These are phyloP conservation scores for Myiotriccus ornatus DNA, from an alignment of 2,797 vertebrate species.

Conservation along the genomic window DNA sequence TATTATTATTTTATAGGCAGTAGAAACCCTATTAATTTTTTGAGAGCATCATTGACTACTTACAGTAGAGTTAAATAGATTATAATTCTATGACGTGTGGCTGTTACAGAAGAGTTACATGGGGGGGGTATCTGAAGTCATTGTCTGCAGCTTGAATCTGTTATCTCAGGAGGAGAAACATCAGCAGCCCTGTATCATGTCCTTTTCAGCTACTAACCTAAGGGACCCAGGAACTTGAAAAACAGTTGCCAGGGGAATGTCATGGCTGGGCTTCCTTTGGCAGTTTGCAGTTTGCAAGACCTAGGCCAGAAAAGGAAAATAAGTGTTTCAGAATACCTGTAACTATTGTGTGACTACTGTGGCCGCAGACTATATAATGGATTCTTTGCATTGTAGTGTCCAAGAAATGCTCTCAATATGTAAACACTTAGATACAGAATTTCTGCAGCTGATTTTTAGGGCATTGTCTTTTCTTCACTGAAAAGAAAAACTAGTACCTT, in stretches of 20 bases:
- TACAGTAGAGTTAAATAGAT: background rate
- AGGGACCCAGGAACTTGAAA: background rate
- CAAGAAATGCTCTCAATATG: background rate
- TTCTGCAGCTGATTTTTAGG: background rate
- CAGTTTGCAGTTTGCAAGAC: background rate
- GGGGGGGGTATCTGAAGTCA: background rate
- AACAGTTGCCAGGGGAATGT: background rate
- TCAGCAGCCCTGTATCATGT: background rate
- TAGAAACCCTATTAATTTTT: background rate
- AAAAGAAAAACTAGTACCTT: background rate
- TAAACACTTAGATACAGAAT: background rate
- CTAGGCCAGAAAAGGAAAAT: background rate
- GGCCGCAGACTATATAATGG: background rate
- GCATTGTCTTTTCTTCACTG: background rate
- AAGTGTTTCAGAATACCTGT: background rate
- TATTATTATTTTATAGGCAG: background rate
- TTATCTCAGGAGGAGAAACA: background rate
- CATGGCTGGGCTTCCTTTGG: background rate
- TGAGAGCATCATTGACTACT: background rate
- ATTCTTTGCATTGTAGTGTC: background rate
- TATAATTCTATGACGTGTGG: background rate
- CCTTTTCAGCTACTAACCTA: background rate
- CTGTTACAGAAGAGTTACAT: background rate
- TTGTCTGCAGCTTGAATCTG: background rate
- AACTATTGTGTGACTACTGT: background rate